Percentiles rank a stretch among this genome's conserved stretches.
phyloP scores from a whole-genome alignment of 2,888 invertebrate genomes.

The Hyppa rectilinea region DNA sequence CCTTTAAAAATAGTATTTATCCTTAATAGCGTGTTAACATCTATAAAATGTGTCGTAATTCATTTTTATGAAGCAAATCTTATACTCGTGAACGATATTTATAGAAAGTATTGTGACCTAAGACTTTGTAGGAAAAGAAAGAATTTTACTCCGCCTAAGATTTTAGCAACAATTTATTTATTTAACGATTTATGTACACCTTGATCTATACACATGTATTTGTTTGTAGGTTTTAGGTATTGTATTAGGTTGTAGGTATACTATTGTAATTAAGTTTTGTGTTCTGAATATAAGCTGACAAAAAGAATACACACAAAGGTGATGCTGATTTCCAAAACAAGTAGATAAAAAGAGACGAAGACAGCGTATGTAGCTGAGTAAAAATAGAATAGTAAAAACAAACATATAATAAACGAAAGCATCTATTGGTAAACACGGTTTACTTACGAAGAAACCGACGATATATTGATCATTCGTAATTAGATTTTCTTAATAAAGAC shows the following conservation, averaged over 20 bases:
- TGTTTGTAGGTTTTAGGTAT: too few species aligned
- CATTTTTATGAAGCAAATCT: slow-evolving; percentile 53
- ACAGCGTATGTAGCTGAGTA: too few species aligned
- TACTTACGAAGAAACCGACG: background rate
- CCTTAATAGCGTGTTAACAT: slow-evolving; percentile 62
- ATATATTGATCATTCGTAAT: background rate
- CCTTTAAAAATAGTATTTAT: slow-evolving; percentile 63
- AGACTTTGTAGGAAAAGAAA: background rate
- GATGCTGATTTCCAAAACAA: background rate
- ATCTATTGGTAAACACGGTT: background rate
- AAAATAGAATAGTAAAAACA: too few species aligned
- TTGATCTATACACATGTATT: too few species aligned
- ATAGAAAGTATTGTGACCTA: slow-evolving; percentile 28
- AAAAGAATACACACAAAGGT: background rate
- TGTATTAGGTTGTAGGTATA: too few species aligned
- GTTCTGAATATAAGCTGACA: too few species aligned
- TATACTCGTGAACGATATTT: slow-evolving; percentile 26
- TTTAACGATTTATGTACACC: background rate
- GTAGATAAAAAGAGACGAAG: background rate
- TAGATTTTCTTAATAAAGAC: background rate
- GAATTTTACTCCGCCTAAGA: background rate
- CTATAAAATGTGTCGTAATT: slow-evolving; percentile 60
- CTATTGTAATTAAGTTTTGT: too few species aligned
- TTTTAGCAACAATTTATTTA: background rate
- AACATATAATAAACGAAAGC: too few species aligned